Evolutionary conservation across 2,888 invertebrate species (phyloP).

Genomic region (Marronus borbonicus): DNA sequence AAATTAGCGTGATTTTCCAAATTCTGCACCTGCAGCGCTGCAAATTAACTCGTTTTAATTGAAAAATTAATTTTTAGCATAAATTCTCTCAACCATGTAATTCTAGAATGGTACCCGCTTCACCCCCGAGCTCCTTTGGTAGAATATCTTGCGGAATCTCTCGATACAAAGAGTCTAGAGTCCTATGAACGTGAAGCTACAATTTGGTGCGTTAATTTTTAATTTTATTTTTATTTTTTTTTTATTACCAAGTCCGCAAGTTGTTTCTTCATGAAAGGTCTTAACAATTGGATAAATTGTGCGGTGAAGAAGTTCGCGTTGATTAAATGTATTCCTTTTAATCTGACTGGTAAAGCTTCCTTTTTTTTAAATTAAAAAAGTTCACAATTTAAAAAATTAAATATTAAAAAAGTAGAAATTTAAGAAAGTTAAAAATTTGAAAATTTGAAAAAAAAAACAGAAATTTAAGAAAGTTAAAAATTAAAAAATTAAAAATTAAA

Average conservation of each 20-base stretch:
- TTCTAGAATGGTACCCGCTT: slow-evolving; percentile 71
- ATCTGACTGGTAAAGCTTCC: slow-evolving; percentile 71
- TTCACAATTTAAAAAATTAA: slow-evolving; percentile 16
- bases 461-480: background rate
- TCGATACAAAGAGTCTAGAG: slow-evolving; percentile 51
- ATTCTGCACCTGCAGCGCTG: slow-evolving; percentile 64
- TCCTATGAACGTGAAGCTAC: slow-evolving; percentile 54
- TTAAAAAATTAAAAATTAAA: background rate
- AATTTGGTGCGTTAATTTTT: slow-evolving; percentile 3
- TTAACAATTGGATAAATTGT: slow-evolving; percentile 66
- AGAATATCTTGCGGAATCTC: slow-evolving; percentile 53
- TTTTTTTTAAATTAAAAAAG: slow-evolving; percentile 56
- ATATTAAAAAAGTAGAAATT: background rate
- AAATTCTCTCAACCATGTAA: slow-evolving; percentile 70
- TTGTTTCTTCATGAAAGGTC: slow-evolving; percentile 69
- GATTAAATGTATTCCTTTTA: slow-evolving; percentile 70
- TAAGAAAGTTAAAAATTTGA: background rate
- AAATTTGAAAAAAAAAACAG: too few relatives aligned
- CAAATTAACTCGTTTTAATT: slow-evolving; percentile 50
- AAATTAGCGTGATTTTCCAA: slow-evolving; percentile 54
- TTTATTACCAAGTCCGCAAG: slow-evolving; percentile 66
- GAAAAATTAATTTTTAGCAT: slow-evolving; percentile 11
- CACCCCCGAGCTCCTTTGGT: slow-evolving; percentile 57
- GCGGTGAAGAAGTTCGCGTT: slow-evolving; percentile 68
- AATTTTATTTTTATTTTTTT: slow-evolving; percentile 11